Conservation (phyloP, 2,888 invertebrate species). For the Ochropacha duplaris region DNA sequence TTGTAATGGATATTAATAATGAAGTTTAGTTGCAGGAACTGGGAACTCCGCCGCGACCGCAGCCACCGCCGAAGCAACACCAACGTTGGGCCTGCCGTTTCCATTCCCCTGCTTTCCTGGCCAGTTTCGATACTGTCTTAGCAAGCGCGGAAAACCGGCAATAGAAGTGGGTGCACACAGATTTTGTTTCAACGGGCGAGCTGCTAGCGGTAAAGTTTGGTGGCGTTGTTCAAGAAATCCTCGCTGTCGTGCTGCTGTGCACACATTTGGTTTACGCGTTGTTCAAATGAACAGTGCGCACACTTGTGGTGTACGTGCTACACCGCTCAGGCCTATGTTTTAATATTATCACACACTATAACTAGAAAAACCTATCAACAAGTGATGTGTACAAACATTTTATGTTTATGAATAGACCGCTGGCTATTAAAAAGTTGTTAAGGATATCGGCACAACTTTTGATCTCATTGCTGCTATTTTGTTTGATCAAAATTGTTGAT, state of each 20-base stretch:
- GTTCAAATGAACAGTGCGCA: constrained; percentile 80
- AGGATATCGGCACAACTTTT: constrained; percentile 66
- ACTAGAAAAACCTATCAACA: not conserved
- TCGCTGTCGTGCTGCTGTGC: constrained; percentile 75
- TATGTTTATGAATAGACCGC: constrained; percentile 49
- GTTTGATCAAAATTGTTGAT: constrained; percentile 28
- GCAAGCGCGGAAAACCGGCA: constrained; percentile 76
- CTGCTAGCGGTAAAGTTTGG: constrained; percentile 79
- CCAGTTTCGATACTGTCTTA: constrained; percentile 77
- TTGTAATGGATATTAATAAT: constrained; percentile 37
- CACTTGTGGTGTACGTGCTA: constrained; percentile 76
- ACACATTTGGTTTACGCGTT: constrained; percentile 75
- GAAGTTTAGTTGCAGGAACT: constrained; percentile 68
- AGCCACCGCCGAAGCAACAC: constrained; percentile 38
- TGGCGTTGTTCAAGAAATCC: constrained; percentile 79
- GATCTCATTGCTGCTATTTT: constrained; percentile 49
- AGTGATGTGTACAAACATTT: constrained; percentile 17
- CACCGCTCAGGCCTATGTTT: constrained; percentile 76
- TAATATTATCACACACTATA: constrained; percentile 22
- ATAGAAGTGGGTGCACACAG: constrained; percentile 78
- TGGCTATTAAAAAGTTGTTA: constrained; percentile 59
- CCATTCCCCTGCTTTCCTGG: constrained; percentile 78
- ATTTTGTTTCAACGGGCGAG: constrained; percentile 78
- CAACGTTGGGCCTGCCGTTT: constrained; percentile 73
- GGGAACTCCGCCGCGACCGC: constrained; percentile 35